Conservation (phyloP, 2,888 invertebrate genomes). For the Mechanitis messenoides region DNA sequence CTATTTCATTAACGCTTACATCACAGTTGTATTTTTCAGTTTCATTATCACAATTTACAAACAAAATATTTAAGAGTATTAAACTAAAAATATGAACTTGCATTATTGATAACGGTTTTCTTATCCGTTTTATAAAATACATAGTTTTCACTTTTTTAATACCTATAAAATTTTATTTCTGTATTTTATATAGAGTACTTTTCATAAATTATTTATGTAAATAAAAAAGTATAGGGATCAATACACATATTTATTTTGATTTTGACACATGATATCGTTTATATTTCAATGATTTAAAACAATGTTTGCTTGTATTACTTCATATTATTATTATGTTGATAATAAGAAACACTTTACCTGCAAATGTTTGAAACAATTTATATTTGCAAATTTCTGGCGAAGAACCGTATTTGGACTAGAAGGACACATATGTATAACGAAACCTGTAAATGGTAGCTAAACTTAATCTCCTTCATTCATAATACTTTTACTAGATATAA, state of each 20-base stretch:
- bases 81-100: slow-evolving; percentile 7
- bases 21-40: slow-evolving; percentile 13
- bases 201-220: slow-evolving; percentile 31
- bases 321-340: too few species aligned
- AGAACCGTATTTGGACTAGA: too few species aligned
- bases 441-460: neutral
- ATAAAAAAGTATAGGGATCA: slow-evolving; percentile 4
- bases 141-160: slow-evolving; percentile 25
- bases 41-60: slow-evolving; percentile 22
- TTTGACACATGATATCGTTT: too few species aligned
- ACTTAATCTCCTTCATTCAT: too few species aligned
- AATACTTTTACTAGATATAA: too few species aligned
- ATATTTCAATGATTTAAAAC: too few species aligned
- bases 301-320: too few species aligned
- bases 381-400: too few species aligned
- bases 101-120: slow-evolving; percentile 13
- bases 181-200: slow-evolving; percentile 23
- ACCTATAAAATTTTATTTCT: slow-evolving; percentile 31
- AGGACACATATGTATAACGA: too few species aligned
- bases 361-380: too few species aligned
- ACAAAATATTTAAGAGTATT: slow-evolving; percentile 14
- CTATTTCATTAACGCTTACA: slow-evolving; percentile 34
- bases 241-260: too few species aligned
- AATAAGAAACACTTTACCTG: too few species aligned
- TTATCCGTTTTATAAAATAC: slow-evolving; percentile 11